Base-by-base conservation (phyloP, 2,797 vertebrate species). In the Chelonia mydas region DNA sequence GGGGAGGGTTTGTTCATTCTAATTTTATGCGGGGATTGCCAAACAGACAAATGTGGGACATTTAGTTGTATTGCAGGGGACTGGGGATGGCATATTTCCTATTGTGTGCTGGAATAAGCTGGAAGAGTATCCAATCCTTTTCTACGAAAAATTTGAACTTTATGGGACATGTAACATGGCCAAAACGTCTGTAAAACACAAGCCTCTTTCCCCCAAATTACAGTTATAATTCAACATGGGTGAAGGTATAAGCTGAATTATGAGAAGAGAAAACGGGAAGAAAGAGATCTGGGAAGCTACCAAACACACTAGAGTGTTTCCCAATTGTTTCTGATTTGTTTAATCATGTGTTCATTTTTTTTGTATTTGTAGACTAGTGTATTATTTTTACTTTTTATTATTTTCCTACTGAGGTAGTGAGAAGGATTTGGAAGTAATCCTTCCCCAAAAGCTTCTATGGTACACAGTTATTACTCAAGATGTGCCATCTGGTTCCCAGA, bases 371-470 rank as follows among this genome's bases (percentile, higher is more conserved):
- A 59, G 27, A 13, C 28, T 57, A 28, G 27, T 28, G 25, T 57
- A 28, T 57, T 57, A 57, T 28, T 57, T 28, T 57, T 57, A 57
- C 55, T 57, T 54, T 54, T 54, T 54, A 54, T 54, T 57, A 12
- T 57, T 57, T 57, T 11, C 55, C 27, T 28, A 57, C 55, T 12
- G 12, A 57, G 27, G 11, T 31, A 92, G 77, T 37, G 41, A 47
- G 25, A 79, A 54, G 57, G 89, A 87, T 83, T 57, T 81, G 19
- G 37, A 90, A 93, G 90, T 23, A 90, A 81, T 74, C 49, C 7
- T 84, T 90, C 45, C 37, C 74, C 78, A 33, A 16, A 90, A 59
- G 13, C 59, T 49, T 68, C 33, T 68, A 21, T 21, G 68, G 33
- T 37, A 68, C 81, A 10, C 6, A 61, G 9, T 76, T 90, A 76